Evolutionary conservation across 2,113 vertebrate genomes (phyloP).

Genomic region (Crotalus horridus): DNA sequence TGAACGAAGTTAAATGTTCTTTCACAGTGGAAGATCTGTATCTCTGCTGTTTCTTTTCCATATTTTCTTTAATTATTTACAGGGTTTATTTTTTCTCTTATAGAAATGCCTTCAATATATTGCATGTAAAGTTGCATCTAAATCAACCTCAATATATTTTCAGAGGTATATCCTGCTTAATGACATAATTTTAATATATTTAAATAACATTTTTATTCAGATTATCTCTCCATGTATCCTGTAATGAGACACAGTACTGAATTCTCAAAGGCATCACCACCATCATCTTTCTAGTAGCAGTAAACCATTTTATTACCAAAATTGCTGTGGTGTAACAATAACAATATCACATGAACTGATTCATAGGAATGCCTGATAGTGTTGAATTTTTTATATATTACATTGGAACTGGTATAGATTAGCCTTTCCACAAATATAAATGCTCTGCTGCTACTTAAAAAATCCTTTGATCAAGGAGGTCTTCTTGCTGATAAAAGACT

Average conservation of each 20-base stretch:
- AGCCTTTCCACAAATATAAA: background rate
- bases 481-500: background rate
- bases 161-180: background rate
- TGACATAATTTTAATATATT: background rate
- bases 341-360: background rate
- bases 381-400: background rate
- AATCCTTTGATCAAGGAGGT: background rate
- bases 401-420: background rate
- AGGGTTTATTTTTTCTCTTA: background rate
- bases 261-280: background rate
- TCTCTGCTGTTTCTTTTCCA: background rate
- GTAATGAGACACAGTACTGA: background rate
- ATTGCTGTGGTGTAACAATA: background rate
- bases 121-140: background rate
- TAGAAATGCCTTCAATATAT: background rate
- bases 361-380: background rate
- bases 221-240: background rate
- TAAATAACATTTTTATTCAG: background rate
- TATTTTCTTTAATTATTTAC: background rate
- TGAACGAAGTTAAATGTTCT: background rate
- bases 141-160: background rate
- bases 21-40: background rate
- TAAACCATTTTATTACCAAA: background rate
- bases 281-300: background rate
- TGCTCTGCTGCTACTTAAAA: background rate